A percentile compares a stretch with the other conserved stretches of the same genome.
These are phyloP conservation scores for Pachyuromys duprasi DNA, from an alignment of 2,797 vertebrate genomes.

Conservation along the genomic window DNA sequence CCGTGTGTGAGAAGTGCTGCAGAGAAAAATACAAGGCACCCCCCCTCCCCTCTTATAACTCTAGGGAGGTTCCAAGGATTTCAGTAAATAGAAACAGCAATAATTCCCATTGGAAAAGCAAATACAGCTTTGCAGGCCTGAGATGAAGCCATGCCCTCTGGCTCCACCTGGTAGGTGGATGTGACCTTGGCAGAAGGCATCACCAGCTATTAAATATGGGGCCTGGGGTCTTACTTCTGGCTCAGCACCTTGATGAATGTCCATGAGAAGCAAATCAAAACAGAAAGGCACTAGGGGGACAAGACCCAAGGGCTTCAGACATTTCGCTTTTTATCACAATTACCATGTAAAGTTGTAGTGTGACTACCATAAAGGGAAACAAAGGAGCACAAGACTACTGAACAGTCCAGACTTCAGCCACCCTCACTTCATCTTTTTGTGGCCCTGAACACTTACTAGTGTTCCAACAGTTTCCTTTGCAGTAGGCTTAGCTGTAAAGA, in stretches of 20 bases:
- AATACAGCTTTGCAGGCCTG: background rate
- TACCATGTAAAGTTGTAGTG: background rate
- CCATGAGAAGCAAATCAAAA: background rate
- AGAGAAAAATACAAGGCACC: background rate
- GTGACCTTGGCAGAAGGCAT: background rate
- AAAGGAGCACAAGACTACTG: too few species aligned
- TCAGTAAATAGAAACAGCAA: background rate
- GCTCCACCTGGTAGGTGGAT: too few species aligned
- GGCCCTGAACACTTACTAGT: background rate
- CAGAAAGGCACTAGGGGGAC: fast-evolving
- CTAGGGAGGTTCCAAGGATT: background rate
- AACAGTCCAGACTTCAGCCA: background rate
- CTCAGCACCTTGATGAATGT: background rate
- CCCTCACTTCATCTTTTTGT: background rate
- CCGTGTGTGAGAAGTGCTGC: fast-evolving
- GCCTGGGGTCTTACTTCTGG: background rate
- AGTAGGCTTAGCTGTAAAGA: background rate
- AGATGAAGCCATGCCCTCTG: background rate
- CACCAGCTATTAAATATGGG: background rate
- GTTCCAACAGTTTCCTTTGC: background rate
- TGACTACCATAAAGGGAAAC: background rate
- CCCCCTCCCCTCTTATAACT: fast-evolving
- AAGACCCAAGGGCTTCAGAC: background rate
- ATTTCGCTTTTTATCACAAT: background rate
- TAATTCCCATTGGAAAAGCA: background rate